Percentiles rank a stretch among this genome's conserved stretches.
These are phyloP conservation scores for Hemibates koningsi DNA, from an alignment of 2,113 vertebrate genomes.

Conservation along the genomic window DNA sequence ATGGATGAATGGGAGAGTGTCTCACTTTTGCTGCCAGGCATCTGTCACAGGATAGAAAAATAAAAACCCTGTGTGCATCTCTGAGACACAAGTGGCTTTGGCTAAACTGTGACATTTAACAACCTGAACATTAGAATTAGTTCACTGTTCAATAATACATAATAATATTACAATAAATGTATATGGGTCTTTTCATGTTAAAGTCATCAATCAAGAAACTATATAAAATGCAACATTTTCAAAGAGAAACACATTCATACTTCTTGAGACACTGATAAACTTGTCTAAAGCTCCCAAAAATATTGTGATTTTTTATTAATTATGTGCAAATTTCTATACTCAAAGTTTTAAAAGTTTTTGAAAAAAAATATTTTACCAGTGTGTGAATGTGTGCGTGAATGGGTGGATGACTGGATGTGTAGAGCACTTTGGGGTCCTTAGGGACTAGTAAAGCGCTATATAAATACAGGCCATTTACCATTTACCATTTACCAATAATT, in stretches of 20 bases:
- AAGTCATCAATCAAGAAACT: not conserved
- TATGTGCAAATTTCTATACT: not conserved
- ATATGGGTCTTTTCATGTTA: not conserved
- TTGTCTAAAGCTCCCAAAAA: not conserved
- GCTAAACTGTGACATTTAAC: not conserved
- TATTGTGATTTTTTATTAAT: not conserved
- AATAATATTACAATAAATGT: not conserved
- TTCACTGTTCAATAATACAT: not conserved
- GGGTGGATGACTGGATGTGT: too few species aligned
- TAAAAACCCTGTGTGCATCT: not conserved
- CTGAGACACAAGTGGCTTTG: not conserved
- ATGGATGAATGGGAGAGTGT: not conserved
- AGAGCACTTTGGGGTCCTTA: too few species aligned
- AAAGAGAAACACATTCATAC: not conserved
- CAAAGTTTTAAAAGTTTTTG: not conserved
- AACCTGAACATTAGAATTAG: not conserved
- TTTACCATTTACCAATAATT: not conserved
- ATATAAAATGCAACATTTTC: not conserved
- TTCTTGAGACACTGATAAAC: not conserved
- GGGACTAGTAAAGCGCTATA: too few species aligned
- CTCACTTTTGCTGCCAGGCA: not conserved
- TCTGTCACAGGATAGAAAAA: not conserved
- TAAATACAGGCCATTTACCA: too few species aligned
- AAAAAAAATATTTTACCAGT: not conserved
- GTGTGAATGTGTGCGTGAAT: too few species aligned